Conservation (phyloP, 1,140 invertebrate genomes). For the Brachionus sp. region DNA sequence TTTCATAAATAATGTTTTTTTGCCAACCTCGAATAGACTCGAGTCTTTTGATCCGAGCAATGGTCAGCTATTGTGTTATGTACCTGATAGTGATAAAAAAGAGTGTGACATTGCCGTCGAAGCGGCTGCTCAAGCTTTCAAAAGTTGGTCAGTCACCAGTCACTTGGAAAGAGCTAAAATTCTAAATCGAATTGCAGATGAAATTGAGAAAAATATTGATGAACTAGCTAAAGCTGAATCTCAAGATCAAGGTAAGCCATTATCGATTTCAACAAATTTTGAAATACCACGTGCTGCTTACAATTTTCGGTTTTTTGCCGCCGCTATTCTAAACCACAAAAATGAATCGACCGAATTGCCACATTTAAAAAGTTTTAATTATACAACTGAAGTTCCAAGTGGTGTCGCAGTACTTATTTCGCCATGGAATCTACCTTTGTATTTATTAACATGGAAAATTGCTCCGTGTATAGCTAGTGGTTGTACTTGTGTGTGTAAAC, state of each 20-base stretch:
- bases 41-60: constrained; percentile 77
- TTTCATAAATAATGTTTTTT: constrained; percentile 91
- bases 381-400: constrained; percentile 61
- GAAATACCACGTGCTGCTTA: constrained; percentile 65
- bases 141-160: constrained; percentile 71
- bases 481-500: constrained; percentile 66
- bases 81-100: constrained; percentile 76
- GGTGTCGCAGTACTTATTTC: constrained; percentile 65
- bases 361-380: constrained; percentile 61
- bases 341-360: constrained; percentile 54
- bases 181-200: constrained; percentile 62
- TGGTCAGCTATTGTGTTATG: constrained; percentile 71
- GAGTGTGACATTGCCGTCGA: constrained; percentile 71
- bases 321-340: constrained; percentile 50
- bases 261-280: constrained; percentile 61
- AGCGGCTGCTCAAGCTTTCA: constrained; percentile 73
- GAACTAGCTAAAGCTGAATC: constrained; percentile 64
- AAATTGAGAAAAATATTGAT: constrained; percentile 61
- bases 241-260: constrained; percentile 65
- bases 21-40: constrained; percentile 77
- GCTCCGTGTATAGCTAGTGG: constrained; percentile 65
- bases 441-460: constrained; percentile 64
- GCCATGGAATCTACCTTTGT: constrained; percentile 67
- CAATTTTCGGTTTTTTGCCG: constrained; percentile 65
- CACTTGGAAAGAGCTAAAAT: constrained; percentile 65